Conservation (phyloP, 2,797 vertebrate genomes). For the Cryptoprocta ferox region DNA sequence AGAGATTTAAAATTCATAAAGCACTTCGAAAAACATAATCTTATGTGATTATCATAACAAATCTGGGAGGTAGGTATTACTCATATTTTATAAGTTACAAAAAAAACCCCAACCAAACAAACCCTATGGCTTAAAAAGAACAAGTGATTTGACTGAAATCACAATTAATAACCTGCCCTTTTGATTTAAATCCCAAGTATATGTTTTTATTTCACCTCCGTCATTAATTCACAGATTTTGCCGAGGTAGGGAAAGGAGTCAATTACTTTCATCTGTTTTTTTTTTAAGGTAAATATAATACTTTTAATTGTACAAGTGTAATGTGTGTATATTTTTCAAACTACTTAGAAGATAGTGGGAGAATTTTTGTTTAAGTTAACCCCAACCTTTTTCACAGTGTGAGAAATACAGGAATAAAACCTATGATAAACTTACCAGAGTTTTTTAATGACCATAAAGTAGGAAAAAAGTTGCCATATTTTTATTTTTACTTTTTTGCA, state of each 20-base stretch:
- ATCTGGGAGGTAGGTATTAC: neutral
- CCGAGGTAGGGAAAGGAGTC: neutral
- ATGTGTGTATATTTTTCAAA: neutral
- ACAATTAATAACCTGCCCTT: neutral
- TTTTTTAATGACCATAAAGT: neutral
- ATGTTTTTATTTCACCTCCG: neutral
- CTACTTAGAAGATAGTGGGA: neutral
- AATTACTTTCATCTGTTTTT: conserved; percentile 14
- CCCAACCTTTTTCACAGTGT: neutral
- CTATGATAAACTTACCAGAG: neutral
- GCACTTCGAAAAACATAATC: neutral
- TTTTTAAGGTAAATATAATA: conserved; percentile 33
- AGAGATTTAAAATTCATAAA: conserved; percentile 54
- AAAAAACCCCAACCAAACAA: neutral
- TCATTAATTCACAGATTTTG: conserved; percentile 32
- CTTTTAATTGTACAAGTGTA: neutral
- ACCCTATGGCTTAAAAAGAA: neutral
- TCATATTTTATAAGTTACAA: neutral
- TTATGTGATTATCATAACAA: neutral
- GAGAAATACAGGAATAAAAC: conserved; percentile 36
- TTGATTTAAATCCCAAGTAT: neutral
- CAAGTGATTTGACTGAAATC: conserved; percentile 20
- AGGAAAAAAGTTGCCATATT: conserved; percentile 4
- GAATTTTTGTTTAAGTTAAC: conserved; percentile 22
- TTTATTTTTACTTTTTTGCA: neutral